Percentiles rank a stretch among this genome's conserved stretches.
phyloP scores from a whole-genome alignment of 2,113 vertebrate species.

The Poeciliopsis turrubarensis region DNA sequence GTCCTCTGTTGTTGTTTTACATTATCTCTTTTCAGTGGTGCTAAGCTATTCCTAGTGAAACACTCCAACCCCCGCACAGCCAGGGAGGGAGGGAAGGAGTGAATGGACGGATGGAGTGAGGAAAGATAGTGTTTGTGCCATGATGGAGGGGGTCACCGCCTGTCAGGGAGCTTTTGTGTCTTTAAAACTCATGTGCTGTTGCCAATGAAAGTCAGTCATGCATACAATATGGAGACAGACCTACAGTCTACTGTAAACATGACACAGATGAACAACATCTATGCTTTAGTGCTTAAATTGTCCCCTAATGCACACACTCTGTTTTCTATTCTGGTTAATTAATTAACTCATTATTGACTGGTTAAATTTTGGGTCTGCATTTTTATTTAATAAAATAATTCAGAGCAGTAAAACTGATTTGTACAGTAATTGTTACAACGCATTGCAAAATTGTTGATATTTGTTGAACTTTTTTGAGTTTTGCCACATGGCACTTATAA shows the following conservation, averaged over 20 bases:
- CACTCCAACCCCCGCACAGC: constrained; percentile 64
- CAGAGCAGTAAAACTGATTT: background rate
- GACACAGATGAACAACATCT: background rate
- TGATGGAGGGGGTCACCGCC: constrained; percentile 27
- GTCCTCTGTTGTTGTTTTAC: constrained; percentile 1
- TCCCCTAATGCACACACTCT: background rate
- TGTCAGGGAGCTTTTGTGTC: constrained; percentile 42
- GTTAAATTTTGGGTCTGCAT: background rate
- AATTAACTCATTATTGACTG: background rate
- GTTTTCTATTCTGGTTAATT: background rate
- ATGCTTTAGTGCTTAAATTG: background rate
- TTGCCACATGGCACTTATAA: no score
- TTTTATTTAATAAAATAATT: background rate
- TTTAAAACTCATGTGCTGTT: constrained; percentile 45
- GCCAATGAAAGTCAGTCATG: background rate
- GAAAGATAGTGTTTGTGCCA: constrained; percentile 25
- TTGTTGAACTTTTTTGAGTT: no score
- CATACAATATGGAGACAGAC: constrained; percentile 5
- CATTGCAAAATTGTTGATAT: no score
- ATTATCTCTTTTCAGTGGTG: constrained; percentile 53
- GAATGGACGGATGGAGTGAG: constrained; percentile 48
- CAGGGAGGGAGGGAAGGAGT: constrained; percentile 51
- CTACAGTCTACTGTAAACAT: background rate
- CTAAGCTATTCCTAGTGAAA: constrained; percentile 67
- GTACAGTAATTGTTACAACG: background rate